A percentile compares a stretch with the other conserved stretches of the same genome.
Conservation (phyloP, 2,888 invertebrate genomes). For the Metallyticus violacea region DNA sequence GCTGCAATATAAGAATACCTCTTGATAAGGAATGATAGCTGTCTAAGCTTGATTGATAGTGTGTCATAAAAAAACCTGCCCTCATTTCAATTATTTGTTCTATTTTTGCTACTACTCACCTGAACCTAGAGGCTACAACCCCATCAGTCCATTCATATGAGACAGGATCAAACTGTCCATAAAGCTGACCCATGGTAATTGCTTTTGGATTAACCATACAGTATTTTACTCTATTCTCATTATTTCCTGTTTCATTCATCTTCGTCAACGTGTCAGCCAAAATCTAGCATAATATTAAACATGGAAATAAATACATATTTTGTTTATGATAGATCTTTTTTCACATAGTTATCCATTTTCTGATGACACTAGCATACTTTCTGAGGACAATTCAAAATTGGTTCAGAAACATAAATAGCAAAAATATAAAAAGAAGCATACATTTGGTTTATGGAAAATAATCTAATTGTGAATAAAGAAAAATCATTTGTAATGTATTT, state of each 20-base stretch:
- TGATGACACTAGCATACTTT: background rate
- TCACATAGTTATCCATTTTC: background rate
- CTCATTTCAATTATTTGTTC: no score
- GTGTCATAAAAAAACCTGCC: no score
- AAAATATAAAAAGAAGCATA: no score
- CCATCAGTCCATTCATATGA: constrained; percentile 93
- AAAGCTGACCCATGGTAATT: constrained; percentile 88
- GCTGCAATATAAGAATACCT: background rate
- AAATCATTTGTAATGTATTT: no score
- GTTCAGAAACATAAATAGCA: no score
- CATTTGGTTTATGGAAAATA: no score
- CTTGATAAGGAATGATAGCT: no score
- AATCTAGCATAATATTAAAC: no score
- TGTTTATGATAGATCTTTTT: background rate
- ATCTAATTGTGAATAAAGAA: no score
- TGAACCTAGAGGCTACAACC: constrained; percentile 63
- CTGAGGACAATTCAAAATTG: no score
- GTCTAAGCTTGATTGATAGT: no score
- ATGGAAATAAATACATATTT: background rate
- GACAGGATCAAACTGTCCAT: constrained; percentile 86
- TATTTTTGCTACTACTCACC: no score
- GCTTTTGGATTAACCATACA: constrained; percentile 90
- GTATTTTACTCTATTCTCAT: constrained; percentile 63
- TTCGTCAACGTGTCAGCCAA: constrained; percentile 71
- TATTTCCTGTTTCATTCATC: constrained; percentile 60